These are phyloP conservation scores for Semibalanus balanoides DNA, from an alignment of 1,140 invertebrate genomes.

Conservation along the genomic window DNA sequence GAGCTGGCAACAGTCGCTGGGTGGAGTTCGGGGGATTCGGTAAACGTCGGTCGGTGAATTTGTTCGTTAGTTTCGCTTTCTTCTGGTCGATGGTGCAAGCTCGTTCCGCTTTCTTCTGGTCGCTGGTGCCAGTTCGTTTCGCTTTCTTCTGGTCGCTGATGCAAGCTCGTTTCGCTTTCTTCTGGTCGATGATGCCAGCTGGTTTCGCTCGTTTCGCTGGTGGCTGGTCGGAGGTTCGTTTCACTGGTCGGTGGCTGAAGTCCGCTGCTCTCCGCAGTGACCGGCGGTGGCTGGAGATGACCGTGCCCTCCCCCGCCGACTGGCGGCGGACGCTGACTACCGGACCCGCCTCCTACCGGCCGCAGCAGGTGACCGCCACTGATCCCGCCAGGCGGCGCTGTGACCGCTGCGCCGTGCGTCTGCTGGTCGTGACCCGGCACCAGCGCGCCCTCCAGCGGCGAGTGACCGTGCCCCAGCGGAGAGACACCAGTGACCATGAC, in stretches of 20 bases:
- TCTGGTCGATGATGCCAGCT: background rate
- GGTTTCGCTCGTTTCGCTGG: background rate
- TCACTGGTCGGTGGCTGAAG: background rate
- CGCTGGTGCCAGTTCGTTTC: background rate
- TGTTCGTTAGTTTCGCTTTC: background rate
- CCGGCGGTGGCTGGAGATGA: too few relatives aligned
- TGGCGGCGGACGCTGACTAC: too few relatives aligned
- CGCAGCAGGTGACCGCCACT: too few relatives aligned
- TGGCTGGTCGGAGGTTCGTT: background rate
- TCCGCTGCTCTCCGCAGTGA: background rate
- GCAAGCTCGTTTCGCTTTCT: background rate
- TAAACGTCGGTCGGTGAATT: background rate
- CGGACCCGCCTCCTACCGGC: too few relatives aligned
- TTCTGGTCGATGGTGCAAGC: background rate
- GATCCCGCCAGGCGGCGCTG: too few relatives aligned
- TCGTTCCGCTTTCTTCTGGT: background rate
- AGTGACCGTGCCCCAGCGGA: too few relatives aligned
- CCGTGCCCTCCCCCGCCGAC: background rate
- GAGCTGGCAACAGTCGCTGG: too few relatives aligned
- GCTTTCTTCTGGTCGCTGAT: background rate
- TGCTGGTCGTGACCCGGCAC: background rate
- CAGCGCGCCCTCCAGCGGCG: too few relatives aligned
- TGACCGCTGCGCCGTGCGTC: background rate
- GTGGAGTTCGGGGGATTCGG: too few relatives aligned
- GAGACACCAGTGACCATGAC: too few relatives aligned